Base-by-base conservation (phyloP, 2,113 vertebrate species). In the Proteles cristata region DNA sequence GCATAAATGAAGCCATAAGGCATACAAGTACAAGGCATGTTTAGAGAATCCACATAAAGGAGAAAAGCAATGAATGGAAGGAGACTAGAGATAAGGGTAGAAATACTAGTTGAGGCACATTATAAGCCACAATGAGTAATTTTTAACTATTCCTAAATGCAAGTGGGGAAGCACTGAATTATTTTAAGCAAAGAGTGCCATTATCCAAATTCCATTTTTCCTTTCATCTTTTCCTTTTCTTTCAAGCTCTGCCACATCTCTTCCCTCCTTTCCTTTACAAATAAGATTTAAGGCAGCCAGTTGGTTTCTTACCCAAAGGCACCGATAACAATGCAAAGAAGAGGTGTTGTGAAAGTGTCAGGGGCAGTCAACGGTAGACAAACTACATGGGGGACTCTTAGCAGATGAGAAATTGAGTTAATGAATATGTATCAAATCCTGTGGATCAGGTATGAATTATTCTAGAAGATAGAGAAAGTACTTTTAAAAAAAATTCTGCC, bases 21-120 rank as follows among this genome's bases (percentile, higher is more conserved):
- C 14, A 17, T 1, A 25, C 2, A n/a, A 15, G 5, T 19, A 15
- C 2, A 11, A 23, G 21, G 9, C 4, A 25, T 23, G 11, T 43
- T 26, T 76, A 43, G 39, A 21, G 11, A 79, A 90, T 6, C 11
- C 25, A 15, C 14, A 73, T 61, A 61, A 71, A n/a, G 33, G 9
- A n/a, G 50, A 61, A 71, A 69, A 95, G 28, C 9, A 61, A 28
- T 61, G 69, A 85, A 35, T 16, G 66, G 31, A 31, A 61, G 43
- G 5, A 85, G 2, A 68, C 55, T 1, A 39, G 26, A 84, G 48
- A 77, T 23, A 10, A 65, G 48, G 3, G 2, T 17, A 48, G 35
- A 73, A 25, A 33, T 82, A n/a, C 61, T 31, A 61, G 39, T 2
- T 73, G 9, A 23, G 9, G 31, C 16, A 55, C 11, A 28, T 17